Conservation (phyloP, 2,888 invertebrate species). For the Campoletis raptor region DNA sequence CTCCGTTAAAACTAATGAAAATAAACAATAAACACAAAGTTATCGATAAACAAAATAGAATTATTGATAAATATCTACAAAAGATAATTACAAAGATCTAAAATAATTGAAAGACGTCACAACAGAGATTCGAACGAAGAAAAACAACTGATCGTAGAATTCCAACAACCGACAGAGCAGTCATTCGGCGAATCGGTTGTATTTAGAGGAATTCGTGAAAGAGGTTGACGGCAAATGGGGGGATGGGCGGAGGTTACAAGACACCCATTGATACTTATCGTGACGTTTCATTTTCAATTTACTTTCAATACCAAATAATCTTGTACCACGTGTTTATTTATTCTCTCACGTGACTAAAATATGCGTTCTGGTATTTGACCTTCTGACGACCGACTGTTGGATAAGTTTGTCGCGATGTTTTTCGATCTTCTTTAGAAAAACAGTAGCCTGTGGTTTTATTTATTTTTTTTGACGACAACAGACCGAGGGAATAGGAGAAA, state of each 20-base stretch:
- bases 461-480: neutral
- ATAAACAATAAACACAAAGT: neutral
- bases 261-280: conserved; percentile 46
- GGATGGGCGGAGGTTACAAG: conserved; percentile 30
- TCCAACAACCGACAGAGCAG: neutral
- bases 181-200: conserved; percentile 20
- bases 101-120: neutral
- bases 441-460: conserved; percentile 2
- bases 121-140: neutral
- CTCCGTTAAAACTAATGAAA: conserved; percentile 1
- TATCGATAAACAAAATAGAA: neutral
- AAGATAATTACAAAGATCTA: neutral
- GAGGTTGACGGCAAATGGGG: conserved; percentile 1
- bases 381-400: neutral
- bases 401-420: neutral
- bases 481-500: neutral
- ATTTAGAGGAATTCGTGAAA: conserved; percentile 6
- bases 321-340: conserved; percentile 24
- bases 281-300: neutral
- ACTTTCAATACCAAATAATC: neutral
- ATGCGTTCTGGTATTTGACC: neutral
- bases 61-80: neutral
- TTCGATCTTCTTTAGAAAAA: conserved; percentile 4
- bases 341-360: conserved; percentile 19
- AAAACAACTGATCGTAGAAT: conserved; percentile 10